Conservation (phyloP, 2,113 vertebrate genomes). For the Hepsetus odoe region DNA sequence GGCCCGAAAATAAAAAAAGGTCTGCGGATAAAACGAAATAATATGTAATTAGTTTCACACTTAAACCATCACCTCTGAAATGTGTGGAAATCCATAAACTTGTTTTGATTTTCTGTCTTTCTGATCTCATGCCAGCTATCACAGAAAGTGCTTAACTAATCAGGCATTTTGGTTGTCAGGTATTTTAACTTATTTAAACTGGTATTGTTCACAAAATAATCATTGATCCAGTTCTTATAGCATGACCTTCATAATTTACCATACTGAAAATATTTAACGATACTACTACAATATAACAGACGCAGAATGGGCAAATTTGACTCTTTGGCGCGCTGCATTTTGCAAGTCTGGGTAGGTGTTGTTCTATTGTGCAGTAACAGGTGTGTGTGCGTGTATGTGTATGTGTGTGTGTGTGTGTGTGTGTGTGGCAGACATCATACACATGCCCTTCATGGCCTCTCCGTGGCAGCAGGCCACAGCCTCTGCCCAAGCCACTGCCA, state of each 20-base stretch:
- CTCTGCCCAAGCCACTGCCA: constrained; percentile 74
- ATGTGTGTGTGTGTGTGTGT: constrained; percentile 32
- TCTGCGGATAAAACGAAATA: too few species aligned
- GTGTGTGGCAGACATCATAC: constrained; percentile 72
- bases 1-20: too few species aligned
- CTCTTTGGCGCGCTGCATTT: constrained; percentile 9
- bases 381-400: constrained; percentile 51
- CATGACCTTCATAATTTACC: neutral
- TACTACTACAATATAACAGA: neutral
- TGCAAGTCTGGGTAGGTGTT: neutral
- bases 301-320: neutral
- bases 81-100: too few species aligned
- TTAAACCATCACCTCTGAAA: too few species aligned
- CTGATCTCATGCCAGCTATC: too few species aligned
- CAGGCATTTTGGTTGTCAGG: too few species aligned
- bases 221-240: neutral
- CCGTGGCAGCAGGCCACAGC: constrained; percentile 84
- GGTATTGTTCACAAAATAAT: too few species aligned
- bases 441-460: constrained; percentile 86
- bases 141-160: too few species aligned
- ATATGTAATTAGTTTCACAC: too few species aligned
- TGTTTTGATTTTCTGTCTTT: too few species aligned
- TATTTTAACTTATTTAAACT: too few species aligned
- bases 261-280: neutral
- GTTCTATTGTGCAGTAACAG: constrained; percentile 52